Evolutionary conservation across 2,797 vertebrate genomes (phyloP).

Genomic region (Yasuhikotakia modesta): DNA sequence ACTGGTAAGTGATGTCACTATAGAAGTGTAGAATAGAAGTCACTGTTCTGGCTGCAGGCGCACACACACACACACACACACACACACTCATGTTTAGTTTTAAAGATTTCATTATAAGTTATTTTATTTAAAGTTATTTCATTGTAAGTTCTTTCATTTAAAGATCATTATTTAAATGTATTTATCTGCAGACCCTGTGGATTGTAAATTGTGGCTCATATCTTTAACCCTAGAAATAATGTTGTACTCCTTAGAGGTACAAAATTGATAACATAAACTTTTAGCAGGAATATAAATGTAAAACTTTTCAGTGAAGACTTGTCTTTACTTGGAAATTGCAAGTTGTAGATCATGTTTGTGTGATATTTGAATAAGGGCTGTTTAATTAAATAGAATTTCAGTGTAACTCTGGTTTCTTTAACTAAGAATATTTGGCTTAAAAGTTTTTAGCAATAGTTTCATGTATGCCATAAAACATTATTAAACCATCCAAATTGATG

Average conservation of each 20-base stretch:
- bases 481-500: no score
- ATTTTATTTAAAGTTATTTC: background rate
- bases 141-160: background rate
- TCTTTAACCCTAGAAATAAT: background rate
- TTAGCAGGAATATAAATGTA: background rate
- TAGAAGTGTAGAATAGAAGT: no score
- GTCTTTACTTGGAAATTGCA: no score
- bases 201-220: background rate
- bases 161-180: background rate
- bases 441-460: no score
- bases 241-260: no score
- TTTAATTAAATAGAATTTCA: no score
- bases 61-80: background rate
- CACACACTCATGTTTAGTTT: background rate
- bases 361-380: no score
- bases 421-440: no score
- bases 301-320: background rate
- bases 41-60: background rate
- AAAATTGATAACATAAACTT: no score
- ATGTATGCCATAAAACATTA: no score
- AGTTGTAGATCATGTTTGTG: no score
- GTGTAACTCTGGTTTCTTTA: no score
- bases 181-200: background rate
- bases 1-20: constrained; percentile 78
- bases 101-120: background rate